Percentiles rank a stretch among this genome's conserved stretches.
These are phyloP conservation scores for Acinonyx jubatus DNA, from an alignment of 2,113 vertebrate species.

Conservation along the genomic window DNA sequence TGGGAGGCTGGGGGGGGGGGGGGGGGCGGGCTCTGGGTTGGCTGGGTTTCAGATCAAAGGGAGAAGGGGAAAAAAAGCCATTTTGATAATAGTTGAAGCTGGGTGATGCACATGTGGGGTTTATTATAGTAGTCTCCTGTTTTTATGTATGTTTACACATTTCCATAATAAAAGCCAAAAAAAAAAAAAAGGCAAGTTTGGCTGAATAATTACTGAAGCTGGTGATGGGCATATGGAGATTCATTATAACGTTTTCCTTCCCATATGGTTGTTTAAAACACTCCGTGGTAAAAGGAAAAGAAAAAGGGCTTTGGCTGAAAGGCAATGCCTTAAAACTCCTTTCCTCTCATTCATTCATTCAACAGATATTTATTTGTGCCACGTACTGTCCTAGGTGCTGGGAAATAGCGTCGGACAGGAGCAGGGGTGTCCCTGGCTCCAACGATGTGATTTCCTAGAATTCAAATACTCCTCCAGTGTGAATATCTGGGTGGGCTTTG, in stretches of 20 bases:
- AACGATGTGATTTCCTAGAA: neutral
- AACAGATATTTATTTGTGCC: neutral
- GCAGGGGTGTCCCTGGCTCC: accelerated
- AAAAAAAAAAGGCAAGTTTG: neutral
- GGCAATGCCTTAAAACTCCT: neutral
- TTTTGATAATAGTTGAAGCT: neutral
- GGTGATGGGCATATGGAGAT: neutral
- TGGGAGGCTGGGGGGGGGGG: neutral
- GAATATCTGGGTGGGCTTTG: neutral
- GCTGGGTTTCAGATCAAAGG: slow-evolving; percentile 26
- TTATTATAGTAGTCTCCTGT: accelerated
- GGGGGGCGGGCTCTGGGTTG: too few species aligned
- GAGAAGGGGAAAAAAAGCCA: neutral
- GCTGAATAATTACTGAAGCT: neutral
- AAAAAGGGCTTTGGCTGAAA: neutral
- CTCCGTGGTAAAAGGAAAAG: neutral
- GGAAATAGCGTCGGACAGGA: neutral
- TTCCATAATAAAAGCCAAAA: neutral
- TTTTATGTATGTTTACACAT: neutral
- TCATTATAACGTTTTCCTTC: neutral
- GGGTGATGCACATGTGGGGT: accelerated
- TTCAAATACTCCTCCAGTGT: neutral
- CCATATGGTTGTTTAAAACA: neutral
- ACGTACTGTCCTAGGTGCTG: neutral
- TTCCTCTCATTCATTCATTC: neutral